These are phyloP conservation scores for Drosophila mimetica DNA, from an alignment of 2,888 invertebrate species.

Conservation along the genomic window DNA sequence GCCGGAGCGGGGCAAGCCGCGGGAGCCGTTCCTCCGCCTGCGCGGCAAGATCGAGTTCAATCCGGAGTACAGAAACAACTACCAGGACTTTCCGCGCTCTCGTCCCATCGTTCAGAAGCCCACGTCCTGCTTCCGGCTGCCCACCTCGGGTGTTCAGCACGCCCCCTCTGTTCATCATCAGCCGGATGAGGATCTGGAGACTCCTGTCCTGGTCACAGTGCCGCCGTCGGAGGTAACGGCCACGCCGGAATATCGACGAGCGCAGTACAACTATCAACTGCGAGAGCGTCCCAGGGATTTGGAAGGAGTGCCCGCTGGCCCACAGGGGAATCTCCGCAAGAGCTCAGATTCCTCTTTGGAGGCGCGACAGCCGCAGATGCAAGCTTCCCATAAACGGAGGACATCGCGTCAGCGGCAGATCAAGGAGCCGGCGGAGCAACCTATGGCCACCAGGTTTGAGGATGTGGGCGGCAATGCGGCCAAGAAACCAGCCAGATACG, in stretches of 20 bases:
- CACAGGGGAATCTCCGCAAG: conserved; percentile 50
- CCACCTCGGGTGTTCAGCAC: conserved; percentile 60
- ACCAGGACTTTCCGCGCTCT: conserved; percentile 82
- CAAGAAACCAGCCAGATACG: conserved; percentile 80
- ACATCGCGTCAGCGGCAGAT: conserved; percentile 66
- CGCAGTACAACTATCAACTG: conserved; percentile 82
- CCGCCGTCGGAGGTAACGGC: conserved; percentile 68
- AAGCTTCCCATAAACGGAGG: conserved; percentile 56
- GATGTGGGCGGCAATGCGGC: conserved; percentile 61
- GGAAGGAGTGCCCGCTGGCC: conserved; percentile 29
- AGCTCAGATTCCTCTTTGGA: conserved; percentile 65
- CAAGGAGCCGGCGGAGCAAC: conserved; percentile 54
- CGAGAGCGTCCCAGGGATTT: conserved; percentile 62
- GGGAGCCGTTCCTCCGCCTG: conserved; percentile 82
- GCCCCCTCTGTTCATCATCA: conserved; percentile 25
- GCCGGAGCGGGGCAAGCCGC: conserved; percentile 83
- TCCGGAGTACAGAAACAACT: conserved; percentile 83
- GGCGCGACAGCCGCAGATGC: conserved; percentile 42
- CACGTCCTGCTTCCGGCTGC: conserved; percentile 81
- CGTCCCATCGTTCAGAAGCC: conserved; percentile 83
- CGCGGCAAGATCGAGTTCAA: conserved; percentile 84
- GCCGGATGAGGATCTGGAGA: conserved; percentile 20
- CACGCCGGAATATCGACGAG: conserved; percentile 84
- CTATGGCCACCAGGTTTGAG: conserved; percentile 66
- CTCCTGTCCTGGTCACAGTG: conserved; percentile 55